phyloP scores from a whole-genome alignment of 2,888 invertebrate genomes.

The Litoditis marina region DNA sequence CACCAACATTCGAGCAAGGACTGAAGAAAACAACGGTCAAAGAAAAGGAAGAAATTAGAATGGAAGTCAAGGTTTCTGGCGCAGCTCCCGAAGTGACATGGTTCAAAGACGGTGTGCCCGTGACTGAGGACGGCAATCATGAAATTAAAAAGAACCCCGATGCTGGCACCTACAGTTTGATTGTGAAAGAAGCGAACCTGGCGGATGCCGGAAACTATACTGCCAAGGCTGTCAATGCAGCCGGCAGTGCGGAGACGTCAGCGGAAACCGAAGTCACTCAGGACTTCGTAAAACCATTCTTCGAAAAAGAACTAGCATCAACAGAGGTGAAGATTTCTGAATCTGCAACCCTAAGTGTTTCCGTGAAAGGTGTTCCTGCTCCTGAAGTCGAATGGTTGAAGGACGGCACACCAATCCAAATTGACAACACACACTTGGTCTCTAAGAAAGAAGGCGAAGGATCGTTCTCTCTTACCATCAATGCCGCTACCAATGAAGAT shows the following conservation, averaged over 20 bases:
- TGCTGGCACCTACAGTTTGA: slow-evolving; percentile 68
- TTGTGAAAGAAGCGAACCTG: slow-evolving; percentile 32
- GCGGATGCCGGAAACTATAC: slow-evolving; percentile 44
- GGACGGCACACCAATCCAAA: slow-evolving; percentile 67
- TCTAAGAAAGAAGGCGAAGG: slow-evolving; percentile 68
- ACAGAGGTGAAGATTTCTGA: slow-evolving; percentile 40
- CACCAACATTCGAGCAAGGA: slow-evolving; percentile 70
- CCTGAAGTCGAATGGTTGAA: slow-evolving; percentile 89
- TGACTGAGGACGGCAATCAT: slow-evolving; percentile 65
- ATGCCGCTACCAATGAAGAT: slow-evolving; percentile 29
- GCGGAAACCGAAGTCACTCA: slow-evolving; percentile 34
- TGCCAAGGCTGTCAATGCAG: slow-evolving; percentile 39
- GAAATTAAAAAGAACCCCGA: slow-evolving; percentile 33
- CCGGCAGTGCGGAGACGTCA: slow-evolving; percentile 34
- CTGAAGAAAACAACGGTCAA: slow-evolving; percentile 71
- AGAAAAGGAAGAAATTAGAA: slow-evolving; percentile 69
- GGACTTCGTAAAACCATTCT: slow-evolving; percentile 31
- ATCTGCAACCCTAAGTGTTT: slow-evolving; percentile 38
- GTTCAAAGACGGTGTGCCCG: slow-evolving; percentile 74
- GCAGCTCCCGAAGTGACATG: slow-evolving; percentile 83
- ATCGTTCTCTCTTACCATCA: slow-evolving; percentile 33
- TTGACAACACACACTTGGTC: slow-evolving; percentile 65
- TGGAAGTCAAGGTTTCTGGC: slow-evolving; percentile 77
- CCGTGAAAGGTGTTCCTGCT: slow-evolving; percentile 48
- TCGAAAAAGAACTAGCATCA: slow-evolving; percentile 37